A percentile compares a stretch with the other conserved stretches of the same genome.
Evolutionary conservation across 2,888 invertebrate genomes (phyloP).

Genomic region (Troides aeacus): DNA sequence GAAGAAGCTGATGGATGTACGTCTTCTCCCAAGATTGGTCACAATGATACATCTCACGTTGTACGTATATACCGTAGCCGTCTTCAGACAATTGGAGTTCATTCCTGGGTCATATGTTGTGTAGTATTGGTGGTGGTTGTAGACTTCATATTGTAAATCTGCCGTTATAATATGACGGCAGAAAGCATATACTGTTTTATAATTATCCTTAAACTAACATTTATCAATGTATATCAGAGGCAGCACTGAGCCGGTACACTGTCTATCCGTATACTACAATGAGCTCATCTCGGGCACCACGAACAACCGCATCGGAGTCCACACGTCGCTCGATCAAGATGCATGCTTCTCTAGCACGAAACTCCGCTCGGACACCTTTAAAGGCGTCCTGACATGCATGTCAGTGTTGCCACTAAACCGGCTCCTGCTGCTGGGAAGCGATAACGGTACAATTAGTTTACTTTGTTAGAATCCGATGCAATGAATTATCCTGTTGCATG

Average conservation of each 20-base stretch:
- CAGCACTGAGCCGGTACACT: slow-evolving; percentile 95
- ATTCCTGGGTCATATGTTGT: too few species aligned
- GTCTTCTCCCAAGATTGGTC: too few species aligned
- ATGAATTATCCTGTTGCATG: neutral
- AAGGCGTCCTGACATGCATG: slow-evolving; percentile 94
- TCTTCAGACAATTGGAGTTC: too few species aligned
- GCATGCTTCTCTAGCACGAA: slow-evolving; percentile 91
- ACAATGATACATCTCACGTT: too few species aligned
- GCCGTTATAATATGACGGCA: too few species aligned
- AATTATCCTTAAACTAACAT: too few species aligned
- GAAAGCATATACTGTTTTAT: too few species aligned
- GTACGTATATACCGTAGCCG: too few species aligned
- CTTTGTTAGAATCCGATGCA: slow-evolving; percentile 83
- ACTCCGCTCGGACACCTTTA: slow-evolving; percentile 92
- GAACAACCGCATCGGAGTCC: slow-evolving; percentile 94
- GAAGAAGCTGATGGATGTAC: too few species aligned
- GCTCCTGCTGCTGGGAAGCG: slow-evolving; percentile 93
- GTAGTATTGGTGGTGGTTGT: too few species aligned
- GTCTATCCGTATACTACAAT: slow-evolving; percentile 87
- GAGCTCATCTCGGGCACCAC: slow-evolving; percentile 95
- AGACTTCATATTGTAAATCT: too few species aligned
- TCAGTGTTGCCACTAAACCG: slow-evolving; percentile 94
- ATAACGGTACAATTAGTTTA: slow-evolving; percentile 91
- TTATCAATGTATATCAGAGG: slow-evolving; percentile 81
- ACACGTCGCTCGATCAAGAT: slow-evolving; percentile 85